These are phyloP conservation scores for Ptiloglossa arizonensis DNA, from an alignment of 1,140 invertebrate species.

Conservation along the genomic window DNA sequence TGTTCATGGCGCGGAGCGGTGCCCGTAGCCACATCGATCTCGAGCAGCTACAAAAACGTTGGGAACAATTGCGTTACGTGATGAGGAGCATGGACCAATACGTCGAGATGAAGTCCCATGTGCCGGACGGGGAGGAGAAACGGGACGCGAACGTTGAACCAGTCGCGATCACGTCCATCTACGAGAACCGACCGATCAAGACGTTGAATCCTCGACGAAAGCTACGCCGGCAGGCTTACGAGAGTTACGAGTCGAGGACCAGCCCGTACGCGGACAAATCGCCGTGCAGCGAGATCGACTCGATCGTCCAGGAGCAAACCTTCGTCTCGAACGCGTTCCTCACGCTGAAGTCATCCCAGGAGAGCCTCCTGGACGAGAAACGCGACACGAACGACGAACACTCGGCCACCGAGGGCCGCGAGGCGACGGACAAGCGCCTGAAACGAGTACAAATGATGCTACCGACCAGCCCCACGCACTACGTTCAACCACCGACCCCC, in stretches of 20 bases:
- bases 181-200: slow-evolving; percentile 87
- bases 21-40: slow-evolving; percentile 86
- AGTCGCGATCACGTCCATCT: slow-evolving; percentile 87
- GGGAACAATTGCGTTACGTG: slow-evolving; percentile 85
- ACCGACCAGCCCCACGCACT: slow-evolving; percentile 92
- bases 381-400: slow-evolving; percentile 76
- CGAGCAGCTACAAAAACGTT: slow-evolving; percentile 84
- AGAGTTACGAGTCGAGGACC: slow-evolving; percentile 83
- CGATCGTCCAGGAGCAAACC: slow-evolving; percentile 75
- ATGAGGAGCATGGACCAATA: slow-evolving; percentile 88
- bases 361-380: slow-evolving; percentile 84
- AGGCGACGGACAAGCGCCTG: slow-evolving; percentile 76
- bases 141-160: slow-evolving; percentile 83
- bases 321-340: slow-evolving; percentile 84
- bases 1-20: slow-evolving; percentile 83
- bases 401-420: slow-evolving; percentile 68
- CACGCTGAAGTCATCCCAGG: slow-evolving; percentile 85
- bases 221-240: slow-evolving; percentile 85
- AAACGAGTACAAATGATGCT: slow-evolving; percentile 83
- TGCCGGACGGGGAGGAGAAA: slow-evolving; percentile 78
- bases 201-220: slow-evolving; percentile 88
- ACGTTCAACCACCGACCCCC: slow-evolving; percentile 95
- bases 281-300: slow-evolving; percentile 78
- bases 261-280: slow-evolving; percentile 78
- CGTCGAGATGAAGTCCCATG: slow-evolving; percentile 87